A percentile compares a stretch with the other conserved stretches of the same genome.
These are phyloP conservation scores for Silurus meridionalis DNA, from an alignment of 2,113 vertebrate species.

Conservation along the genomic window DNA sequence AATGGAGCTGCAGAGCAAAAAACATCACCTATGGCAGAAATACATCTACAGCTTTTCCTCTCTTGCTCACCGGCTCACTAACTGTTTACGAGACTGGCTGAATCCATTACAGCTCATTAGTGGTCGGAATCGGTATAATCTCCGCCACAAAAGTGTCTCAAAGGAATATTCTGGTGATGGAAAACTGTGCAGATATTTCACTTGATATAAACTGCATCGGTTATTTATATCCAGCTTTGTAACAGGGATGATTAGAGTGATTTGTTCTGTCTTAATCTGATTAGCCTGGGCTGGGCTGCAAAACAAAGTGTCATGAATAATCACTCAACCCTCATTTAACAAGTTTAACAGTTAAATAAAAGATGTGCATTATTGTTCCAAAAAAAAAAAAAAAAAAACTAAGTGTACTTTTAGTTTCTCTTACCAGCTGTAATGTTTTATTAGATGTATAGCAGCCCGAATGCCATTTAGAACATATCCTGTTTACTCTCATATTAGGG, in stretches of 20 bases:
- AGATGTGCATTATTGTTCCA: neutral
- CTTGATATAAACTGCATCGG: neutral
- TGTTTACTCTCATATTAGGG: neutral
- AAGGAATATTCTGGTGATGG: constrained; percentile 23
- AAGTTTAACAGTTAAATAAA: constrained; percentile 6
- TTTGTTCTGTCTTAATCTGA: constrained; percentile 35
- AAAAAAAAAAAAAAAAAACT: neutral
- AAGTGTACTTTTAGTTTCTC: neutral
- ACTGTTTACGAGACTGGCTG: neutral
- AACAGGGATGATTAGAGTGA: constrained; percentile 20
- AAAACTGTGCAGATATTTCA: constrained; percentile 24
- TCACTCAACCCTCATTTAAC: constrained; percentile 25
- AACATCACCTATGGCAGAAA: constrained; percentile 5
- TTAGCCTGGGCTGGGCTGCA: neutral
- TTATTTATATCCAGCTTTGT: constrained; percentile 26
- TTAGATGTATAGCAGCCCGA: neutral
- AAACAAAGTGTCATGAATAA: constrained; percentile 23
- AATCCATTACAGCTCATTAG: constrained; percentile 33
- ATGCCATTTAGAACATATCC: neutral
- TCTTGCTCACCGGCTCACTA: neutral
- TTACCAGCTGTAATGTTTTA: neutral
- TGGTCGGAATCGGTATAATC: neutral
- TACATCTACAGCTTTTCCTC: constrained; percentile 16
- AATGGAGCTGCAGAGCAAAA: constrained; percentile 25
- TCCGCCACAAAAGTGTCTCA: neutral